Base-by-base conservation (phyloP, 1,140 invertebrate species). In the Zaprionus tsacasi region DNA sequence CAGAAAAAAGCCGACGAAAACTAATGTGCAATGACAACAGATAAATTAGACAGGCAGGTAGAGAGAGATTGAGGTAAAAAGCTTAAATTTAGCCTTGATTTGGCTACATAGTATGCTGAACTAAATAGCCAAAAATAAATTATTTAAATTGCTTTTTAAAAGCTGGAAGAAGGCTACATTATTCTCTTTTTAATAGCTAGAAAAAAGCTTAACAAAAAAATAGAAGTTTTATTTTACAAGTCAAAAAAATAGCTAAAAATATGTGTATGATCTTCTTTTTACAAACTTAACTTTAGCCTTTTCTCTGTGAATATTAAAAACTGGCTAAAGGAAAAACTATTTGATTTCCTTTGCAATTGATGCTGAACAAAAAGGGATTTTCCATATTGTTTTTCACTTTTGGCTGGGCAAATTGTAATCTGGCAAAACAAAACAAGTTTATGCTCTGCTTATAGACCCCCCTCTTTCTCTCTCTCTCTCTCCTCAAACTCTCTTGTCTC, bases 1-100 rank as follows among this genome's bases (percentile, higher is more conserved):
- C 21, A 21, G 21, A 21, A 21, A 58, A 69, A 74, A 43, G 36
- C 40, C 56, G 38, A 35, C 45, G 15, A 40, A 40, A 54, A 67
- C 43, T 56, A 70, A 64, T 70, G 30, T 61, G 35, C 68, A 61
- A 54, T 33, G 60, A 55, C 54, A 38, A 36, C 17, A 57, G 27
- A 27, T 56, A 56, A 70, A 43, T 45, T 55, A 30, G 25, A 25
- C 52, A 15, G 25, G 27, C 13, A 8, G 6, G n/a, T 0, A 43
- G 12, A 12, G 38, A 12, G 13, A 17, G 6, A n/a, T 6, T 8
- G 7, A 8, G 40, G n/a, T 3, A 15, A 45, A 30, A 30, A 30
- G 27, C 1, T 21, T 21, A 21, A 43, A 2, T 43, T 43, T 43
- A 43, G 13, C 50, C n/a, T 12, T 27, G n/a, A 15, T 21, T 48